A percentile compares a stretch with the other conserved stretches of the same genome.
Evolutionary conservation across 2,888 invertebrate species (phyloP).

Genomic region (Hypercompe scribonia): DNA sequence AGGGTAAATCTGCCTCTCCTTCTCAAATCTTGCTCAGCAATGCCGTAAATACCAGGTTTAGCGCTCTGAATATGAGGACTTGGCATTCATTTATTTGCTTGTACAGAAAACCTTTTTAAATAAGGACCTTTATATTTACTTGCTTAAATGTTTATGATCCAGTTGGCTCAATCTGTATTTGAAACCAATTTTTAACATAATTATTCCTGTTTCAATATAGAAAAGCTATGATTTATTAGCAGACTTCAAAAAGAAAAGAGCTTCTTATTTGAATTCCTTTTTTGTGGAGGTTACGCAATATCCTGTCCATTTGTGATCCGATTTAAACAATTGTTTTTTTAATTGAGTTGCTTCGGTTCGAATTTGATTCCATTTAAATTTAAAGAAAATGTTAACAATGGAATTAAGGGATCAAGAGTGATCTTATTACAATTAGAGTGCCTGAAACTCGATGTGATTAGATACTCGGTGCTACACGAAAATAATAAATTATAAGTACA

Average conservation of each 20-base stretch:
- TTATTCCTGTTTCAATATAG: background rate
- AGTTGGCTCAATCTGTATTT: background rate
- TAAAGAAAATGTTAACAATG: background rate
- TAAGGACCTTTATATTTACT: background rate
- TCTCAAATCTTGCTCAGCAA: slow-evolving; percentile 43
- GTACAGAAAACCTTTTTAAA: slow-evolving; percentile 13
- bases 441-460: too few species aligned
- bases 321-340: background rate
- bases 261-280: background rate
- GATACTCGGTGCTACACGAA: too few species aligned
- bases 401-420: background rate
- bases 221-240: too few species aligned
- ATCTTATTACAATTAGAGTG: background rate
- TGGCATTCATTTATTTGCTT: slow-evolving; percentile 24
- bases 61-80: slow-evolving; percentile 23
- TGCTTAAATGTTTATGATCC: background rate
- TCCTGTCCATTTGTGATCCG: background rate
- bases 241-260: background rate
- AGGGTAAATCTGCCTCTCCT: slow-evolving; percentile 35
- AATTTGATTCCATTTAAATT: background rate
- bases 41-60: slow-evolving; percentile 36
- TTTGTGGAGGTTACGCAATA: background rate
- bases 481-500: background rate
- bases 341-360: background rate
- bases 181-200: background rate